Conservation (phyloP, 1,140 invertebrate genomes). For the Euschistus heros region DNA sequence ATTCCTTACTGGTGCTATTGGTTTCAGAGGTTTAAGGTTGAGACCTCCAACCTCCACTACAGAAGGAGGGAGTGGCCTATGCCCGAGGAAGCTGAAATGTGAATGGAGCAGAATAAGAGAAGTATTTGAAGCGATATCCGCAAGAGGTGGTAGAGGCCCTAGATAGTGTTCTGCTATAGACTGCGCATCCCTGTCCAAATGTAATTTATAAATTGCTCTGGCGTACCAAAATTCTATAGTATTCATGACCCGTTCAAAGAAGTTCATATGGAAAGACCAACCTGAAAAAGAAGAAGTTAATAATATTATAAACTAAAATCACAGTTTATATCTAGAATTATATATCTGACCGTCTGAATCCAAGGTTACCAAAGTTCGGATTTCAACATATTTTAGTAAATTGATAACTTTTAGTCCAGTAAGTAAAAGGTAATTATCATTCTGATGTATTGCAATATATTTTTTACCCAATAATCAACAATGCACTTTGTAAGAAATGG, state of each 20-base stretch:
- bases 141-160: conserved; percentile 34
- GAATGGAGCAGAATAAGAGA: conserved; percentile 35
- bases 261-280: not conserved
- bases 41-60: conserved; percentile 39
- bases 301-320: no score
- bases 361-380: no score
- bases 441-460: no score
- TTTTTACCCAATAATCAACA: no score
- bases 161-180: conserved; percentile 3
- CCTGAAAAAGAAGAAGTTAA: conserved; percentile 1
- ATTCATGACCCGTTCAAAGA: not conserved
- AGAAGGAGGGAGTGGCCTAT: conserved; percentile 34
- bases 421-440: no score
- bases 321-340: no score
- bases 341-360: no score
- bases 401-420: no score
- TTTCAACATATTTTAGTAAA: no score
- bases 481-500: no score
- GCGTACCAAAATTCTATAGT: not conserved
- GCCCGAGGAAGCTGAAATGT: conserved; percentile 33
- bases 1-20: conserved; percentile 34
- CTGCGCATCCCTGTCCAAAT: not conserved
- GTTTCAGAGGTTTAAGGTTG: conserved; percentile 40
- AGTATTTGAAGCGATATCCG: conserved; percentile 35
- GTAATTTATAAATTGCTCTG: not conserved